Evolutionary conservation across 2,888 invertebrate species (phyloP).

Genomic region (Tenthredo scrophulariae): DNA sequence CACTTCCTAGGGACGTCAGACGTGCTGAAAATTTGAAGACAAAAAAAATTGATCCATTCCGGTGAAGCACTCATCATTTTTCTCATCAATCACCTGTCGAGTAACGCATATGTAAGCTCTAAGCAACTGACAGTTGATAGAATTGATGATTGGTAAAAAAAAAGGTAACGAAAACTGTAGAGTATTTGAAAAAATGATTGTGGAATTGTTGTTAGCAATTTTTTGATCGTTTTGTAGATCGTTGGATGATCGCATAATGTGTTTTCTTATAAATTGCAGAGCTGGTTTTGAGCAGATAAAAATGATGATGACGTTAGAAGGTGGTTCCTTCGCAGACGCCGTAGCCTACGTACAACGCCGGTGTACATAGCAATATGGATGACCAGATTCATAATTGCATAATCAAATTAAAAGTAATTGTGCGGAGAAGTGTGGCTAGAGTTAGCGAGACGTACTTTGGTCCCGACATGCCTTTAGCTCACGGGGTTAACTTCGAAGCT

Average conservation of each 20-base stretch:
- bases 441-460: constrained; percentile 59
- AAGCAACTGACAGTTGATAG: background rate
- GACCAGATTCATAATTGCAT: constrained; percentile 45
- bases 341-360: background rate
- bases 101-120: background rate
- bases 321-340: background rate
- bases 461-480: constrained; percentile 54
- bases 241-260: background rate
- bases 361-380: constrained; percentile 6
- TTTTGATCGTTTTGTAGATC: background rate
- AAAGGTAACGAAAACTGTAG: background rate
- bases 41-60: background rate
- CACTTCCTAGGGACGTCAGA: background rate
- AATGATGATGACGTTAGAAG: background rate
- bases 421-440: constrained; percentile 53
- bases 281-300: background rate
- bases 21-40: background rate
- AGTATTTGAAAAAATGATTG: background rate
- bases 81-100: background rate
- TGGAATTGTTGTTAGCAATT: background rate
- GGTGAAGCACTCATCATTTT: background rate
- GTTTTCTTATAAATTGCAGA: background rate
- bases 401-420: constrained; percentile 65
- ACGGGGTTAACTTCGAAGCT: constrained; percentile 51
- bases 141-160: background rate